Percentiles rank a stretch among this genome's conserved stretches.
These are phyloP conservation scores for Eupeodes corollae DNA, from an alignment of 1,140 invertebrate species.

Conservation along the genomic window DNA sequence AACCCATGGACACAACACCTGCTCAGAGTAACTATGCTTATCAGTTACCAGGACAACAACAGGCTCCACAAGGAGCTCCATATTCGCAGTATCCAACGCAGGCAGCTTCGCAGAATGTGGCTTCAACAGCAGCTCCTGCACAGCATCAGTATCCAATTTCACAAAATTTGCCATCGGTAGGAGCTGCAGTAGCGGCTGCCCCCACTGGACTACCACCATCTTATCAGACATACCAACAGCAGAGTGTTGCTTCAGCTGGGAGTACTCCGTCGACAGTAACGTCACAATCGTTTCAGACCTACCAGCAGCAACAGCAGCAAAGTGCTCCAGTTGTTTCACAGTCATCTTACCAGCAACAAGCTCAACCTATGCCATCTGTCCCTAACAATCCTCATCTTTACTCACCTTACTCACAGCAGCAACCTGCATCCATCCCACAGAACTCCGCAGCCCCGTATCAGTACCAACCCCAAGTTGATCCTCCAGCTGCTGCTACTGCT, in stretches of 20 bases:
- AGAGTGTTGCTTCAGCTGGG: not conserved
- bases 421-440: not conserved
- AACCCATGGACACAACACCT: no score
- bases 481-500: not conserved
- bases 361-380: not conserved
- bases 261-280: no score
- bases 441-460: not conserved
- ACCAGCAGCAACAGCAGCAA: constrained; percentile 5
- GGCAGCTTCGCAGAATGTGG: not conserved
- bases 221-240: not conserved
- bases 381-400: not conserved
- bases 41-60: no score
- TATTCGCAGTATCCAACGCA: not conserved
- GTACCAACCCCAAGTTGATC: not conserved
- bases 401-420: not conserved
- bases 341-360: no score
- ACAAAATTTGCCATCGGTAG: not conserved
- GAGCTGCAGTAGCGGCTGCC: not conserved
- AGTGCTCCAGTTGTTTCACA: no score
- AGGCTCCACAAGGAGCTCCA: no score
- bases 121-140: not conserved
- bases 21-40: no score
- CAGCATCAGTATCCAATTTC: constrained; percentile 4
- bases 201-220: no score
- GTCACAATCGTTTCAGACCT: no score